Evolutionary conservation across 2,797 vertebrate genomes (phyloP).

Genomic region (Myiothlypis coronata): DNA sequence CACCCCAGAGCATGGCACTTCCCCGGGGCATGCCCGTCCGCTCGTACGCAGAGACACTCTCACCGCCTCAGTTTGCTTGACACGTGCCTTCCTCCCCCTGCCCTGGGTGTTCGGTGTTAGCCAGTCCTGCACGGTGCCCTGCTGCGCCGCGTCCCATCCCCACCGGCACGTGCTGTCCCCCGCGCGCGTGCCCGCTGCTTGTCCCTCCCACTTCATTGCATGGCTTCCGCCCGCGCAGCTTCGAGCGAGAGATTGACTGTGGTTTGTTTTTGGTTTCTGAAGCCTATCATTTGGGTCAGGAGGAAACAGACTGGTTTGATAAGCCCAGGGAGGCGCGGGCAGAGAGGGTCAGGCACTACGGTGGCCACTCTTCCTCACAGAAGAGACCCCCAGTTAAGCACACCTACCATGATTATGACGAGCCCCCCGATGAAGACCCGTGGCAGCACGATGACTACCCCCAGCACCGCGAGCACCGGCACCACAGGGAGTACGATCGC

Average conservation of each 20-base stretch:
- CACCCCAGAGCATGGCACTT: conserved; percentile 70
- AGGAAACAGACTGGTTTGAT: conserved; percentile 99
- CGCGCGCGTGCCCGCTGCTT: conserved; percentile 68
- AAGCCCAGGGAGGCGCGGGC: conserved; percentile 93
- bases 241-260: conserved; percentile 78
- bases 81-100: conserved; percentile 77
- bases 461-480: conserved; percentile 89
- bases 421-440: conserved; percentile 91
- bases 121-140: conserved; percentile 38
- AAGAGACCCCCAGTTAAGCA: conserved; percentile 90
- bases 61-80: conserved; percentile 74
- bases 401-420: conserved; percentile 95
- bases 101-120: conserved; percentile 60
- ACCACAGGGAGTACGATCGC: conserved; percentile 87
- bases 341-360: conserved; percentile 92
- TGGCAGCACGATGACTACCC: conserved; percentile 89
- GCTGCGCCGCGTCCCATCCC: not conserved
- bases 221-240: conserved; percentile 80
- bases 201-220: conserved; percentile 79
- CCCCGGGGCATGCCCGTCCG: conserved; percentile 39
- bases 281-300: conserved; percentile 99
- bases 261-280: conserved; percentile 90
- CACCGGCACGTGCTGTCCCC: conserved; percentile 38
- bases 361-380: conserved; percentile 88
- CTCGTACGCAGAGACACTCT: conserved; percentile 63